Base-by-base conservation (phyloP, 1,140 invertebrate genomes). In the Alviniconcha marisindica region DNA sequence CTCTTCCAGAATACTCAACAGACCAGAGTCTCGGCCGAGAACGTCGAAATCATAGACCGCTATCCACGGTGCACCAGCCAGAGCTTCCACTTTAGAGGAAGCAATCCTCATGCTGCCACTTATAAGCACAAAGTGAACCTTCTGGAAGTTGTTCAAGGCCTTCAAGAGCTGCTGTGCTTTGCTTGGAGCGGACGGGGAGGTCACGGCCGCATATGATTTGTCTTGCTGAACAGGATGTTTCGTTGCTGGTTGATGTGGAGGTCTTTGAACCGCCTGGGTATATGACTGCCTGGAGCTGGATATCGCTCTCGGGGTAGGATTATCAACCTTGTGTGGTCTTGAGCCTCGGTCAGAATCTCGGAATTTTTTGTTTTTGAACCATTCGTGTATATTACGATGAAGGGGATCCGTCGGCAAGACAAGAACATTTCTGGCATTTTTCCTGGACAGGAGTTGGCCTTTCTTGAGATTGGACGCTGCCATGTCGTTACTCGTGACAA, bases 21-120 rank as follows among this genome's bases (percentile, higher is more conserved):
- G 54, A 7, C 88, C 88, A 3, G 63, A 44, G 24, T 84, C 82
- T 69, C 86, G 80, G 36, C 87, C 86, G 1, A 80, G 28, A 12
- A 48, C 21, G 73, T 89, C 88, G 78, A 89, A 85, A 60, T 89
- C 87, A 79, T 84, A 88, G 5, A 89, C 87, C 7, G 81, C 82
- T 33, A 87, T 81, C 87, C 87, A 89, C 31, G 85, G 83, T 33
- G 88, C 80, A 10, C 66, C 40, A 14, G 85, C 56, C 40, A 89
- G 71, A 74, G 82, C 73, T 10, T 85, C 87, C 36, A 83, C 28
- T 48, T 82, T 80, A n/a, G n/a, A n/a, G n/a, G n/a, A n/a, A n/a
- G n/a, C n/a, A n/a, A n/a, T n/a, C n/a, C n/a, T n/a, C n/a, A n/a
- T n/a, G n/a, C n/a, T n/a, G n/a, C n/a, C n/a, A n/a, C n/a, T n/a